Percentiles rank a stretch among this genome's conserved stretches.
These are phyloP conservation scores for Calcarius ornatus DNA, from an alignment of 2,113 vertebrate species.

Conservation along the genomic window DNA sequence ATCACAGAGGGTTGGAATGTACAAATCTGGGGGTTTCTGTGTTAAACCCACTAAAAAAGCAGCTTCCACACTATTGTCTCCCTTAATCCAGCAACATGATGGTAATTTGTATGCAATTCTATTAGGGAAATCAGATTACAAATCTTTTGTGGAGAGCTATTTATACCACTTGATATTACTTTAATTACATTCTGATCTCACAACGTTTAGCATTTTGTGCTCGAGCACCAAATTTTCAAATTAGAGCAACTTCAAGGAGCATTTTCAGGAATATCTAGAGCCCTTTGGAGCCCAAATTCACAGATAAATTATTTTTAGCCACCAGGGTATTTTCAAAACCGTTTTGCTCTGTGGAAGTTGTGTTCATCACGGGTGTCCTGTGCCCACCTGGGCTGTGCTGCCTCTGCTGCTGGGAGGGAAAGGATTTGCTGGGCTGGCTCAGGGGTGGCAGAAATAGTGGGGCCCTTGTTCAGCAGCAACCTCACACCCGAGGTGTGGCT, in stretches of 20 bases:
- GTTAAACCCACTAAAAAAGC: not conserved
- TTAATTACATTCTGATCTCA: not conserved
- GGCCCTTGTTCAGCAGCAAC: slow-evolving; percentile 16
- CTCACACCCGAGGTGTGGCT: not conserved
- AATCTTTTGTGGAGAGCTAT: not conserved
- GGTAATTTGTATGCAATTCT: not conserved
- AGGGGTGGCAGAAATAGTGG: not conserved
- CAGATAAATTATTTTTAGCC: not conserved
- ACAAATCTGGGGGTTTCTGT: not conserved
- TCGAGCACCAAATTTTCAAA: not conserved
- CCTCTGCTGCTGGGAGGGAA: fast-evolving
- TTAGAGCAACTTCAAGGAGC: not conserved
- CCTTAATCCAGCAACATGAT: not conserved
- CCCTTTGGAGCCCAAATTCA: not conserved
- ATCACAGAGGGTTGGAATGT: not conserved
- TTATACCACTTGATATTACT: not conserved
- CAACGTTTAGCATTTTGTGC: fast-evolving
- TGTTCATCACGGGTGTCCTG: not conserved
- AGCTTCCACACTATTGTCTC: not conserved
- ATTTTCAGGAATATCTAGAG: not conserved
- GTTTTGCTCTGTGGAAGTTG: not conserved
- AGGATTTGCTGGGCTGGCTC: not conserved
- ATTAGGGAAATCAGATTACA: not conserved
- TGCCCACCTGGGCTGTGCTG: not conserved
- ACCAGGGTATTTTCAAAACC: not conserved